Evolutionary conservation across 2,888 invertebrate genomes (phyloP), one percentile per base, ranked within the genome.

Genomic region (Rugalucina vietnamica): DNA sequence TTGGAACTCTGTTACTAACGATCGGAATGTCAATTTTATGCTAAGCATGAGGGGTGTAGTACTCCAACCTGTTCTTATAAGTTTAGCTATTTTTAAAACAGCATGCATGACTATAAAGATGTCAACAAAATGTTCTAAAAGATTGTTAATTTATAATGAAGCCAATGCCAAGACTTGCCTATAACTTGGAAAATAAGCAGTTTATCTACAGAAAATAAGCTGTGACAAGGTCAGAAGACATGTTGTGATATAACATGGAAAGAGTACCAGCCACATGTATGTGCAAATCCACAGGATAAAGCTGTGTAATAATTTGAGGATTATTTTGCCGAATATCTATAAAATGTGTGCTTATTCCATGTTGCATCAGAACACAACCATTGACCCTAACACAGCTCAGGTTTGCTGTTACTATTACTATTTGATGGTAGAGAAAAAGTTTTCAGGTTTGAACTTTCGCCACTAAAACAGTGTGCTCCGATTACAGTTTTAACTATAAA

Each of bases 401-500:
- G 21, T 65, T 34, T 18, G 65, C 65, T 34, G 65, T 65, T 65
- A 65, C 65, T 34, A 34, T 65, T 65, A 65, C 65, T 65, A 32
- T 65, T 34, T 65, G 21, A 32, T 34, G 32, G 21, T 14, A 65
- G 65, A 65, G 65, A 65, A n/a, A n/a, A 65, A 65, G 54, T 14
- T 21, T 14, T 54, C 54, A 54, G 65, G 12, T 5, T 10, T 65
- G 65, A 65, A 65, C 32, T 65, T 14, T 34, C 65, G 34, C 24
- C 65, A 65, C 83, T 83, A 83, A 39, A 72, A 65, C 77, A 77
- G 79, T 82, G 83, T 72, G 76, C 43, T 84, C 80, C 43, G 75
- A 78, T 73, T 80, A 80, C 65, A 81, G 74, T 14, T 60, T 60
- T 82, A 82, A 70, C 72, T 72, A 39, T 72, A 34, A 39, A 72